Evolutionary conservation across 1,140 invertebrate genomes (phyloP).

Genomic region (Chironomus tepperi): DNA sequence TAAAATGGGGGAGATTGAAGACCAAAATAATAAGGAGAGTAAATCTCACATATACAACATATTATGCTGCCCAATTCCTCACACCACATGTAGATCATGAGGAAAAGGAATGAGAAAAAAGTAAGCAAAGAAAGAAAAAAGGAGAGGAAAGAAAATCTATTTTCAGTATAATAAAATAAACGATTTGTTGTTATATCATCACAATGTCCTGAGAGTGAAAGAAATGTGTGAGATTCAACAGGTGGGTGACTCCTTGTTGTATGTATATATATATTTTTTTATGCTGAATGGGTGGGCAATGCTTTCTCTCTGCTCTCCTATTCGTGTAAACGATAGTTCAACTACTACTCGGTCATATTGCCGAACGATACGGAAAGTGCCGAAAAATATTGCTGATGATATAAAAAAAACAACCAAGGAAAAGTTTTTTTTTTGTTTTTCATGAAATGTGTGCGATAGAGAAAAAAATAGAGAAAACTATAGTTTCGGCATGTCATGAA

Average conservation of each 20-base stretch:
- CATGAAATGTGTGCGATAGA: too few species aligned
- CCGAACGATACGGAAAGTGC: not conserved
- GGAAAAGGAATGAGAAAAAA: not conserved
- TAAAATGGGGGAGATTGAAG: too few species aligned
- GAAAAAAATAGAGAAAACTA: constrained; percentile 22
- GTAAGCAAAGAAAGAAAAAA: not conserved
- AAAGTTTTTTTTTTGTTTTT: too few species aligned
- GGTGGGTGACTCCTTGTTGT: not conserved
- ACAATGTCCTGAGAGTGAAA: constrained; percentile 1
- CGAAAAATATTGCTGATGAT: not conserved
- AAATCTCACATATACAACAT: too few species aligned
- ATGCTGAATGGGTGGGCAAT: not conserved
- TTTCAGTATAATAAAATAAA: constrained; percentile 22
- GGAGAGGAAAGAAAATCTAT: constrained; percentile 12
- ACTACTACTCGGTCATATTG: not conserved
- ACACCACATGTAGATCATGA: not conserved
- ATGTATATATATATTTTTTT: not conserved
- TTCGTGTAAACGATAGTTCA: constrained; percentile 10
- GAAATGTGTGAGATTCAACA: not conserved
- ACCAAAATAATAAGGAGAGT: too few species aligned
- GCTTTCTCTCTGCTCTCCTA: not conserved
- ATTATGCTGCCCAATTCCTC: too few species aligned
- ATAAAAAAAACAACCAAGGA: too few species aligned
- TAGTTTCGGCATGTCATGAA: not conserved
- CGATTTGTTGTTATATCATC: constrained; percentile 20